Evolutionary conservation across 2,888 invertebrate genomes (phyloP), one percentile per base, ranked within the genome.

Genomic region (Hesperia comma): DNA sequence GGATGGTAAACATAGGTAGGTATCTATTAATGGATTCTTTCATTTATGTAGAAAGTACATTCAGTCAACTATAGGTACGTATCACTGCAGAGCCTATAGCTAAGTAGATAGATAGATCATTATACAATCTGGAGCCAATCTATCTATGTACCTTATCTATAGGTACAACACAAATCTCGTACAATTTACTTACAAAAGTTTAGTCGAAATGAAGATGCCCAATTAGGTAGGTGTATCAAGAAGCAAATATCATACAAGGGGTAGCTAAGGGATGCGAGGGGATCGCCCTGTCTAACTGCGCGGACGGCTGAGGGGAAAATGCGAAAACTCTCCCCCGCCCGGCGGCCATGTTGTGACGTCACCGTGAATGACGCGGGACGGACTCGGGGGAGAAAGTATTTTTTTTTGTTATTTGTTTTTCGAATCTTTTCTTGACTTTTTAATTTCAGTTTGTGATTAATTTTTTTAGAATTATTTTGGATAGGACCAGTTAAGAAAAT

Each of bases 281-380:
- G 46, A 17, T 21, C 4, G 70, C 15, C 49, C 53, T 69, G 86
- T 80, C 84, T 77, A 76, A 71, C 71, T 74, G 69, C 70, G 75
- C 70, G 76, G 74, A 76, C 78, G 73, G 77, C 67, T 72, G 81
- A 86, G 87, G 90, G 90, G 89, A 88, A 90, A 91, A 90, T 91
- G 90, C 81, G 90, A 87, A 91, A 91, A 90, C 76, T 88, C 85
- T 83, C 91, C 91, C 90, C 80, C 75, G 74, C 71, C 66, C 72
- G 81, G 83, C 91, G 82, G 92, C 92, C 92, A 92, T 92, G 73
- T 90, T 92, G 88, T 89, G 84, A 90, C 89, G 90, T 90, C 90
- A 90, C 71, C 67, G 67, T 69, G 72, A 69, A 69, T 70, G 69
- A 64, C 70, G 71, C 51, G 89, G 90, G 85, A 82, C 91, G 91